Percentiles rank a stretch among this genome's conserved stretches.
phyloP scores from a whole-genome alignment of 2,888 invertebrate genomes.

The Gandaritis pyraliata region DNA sequence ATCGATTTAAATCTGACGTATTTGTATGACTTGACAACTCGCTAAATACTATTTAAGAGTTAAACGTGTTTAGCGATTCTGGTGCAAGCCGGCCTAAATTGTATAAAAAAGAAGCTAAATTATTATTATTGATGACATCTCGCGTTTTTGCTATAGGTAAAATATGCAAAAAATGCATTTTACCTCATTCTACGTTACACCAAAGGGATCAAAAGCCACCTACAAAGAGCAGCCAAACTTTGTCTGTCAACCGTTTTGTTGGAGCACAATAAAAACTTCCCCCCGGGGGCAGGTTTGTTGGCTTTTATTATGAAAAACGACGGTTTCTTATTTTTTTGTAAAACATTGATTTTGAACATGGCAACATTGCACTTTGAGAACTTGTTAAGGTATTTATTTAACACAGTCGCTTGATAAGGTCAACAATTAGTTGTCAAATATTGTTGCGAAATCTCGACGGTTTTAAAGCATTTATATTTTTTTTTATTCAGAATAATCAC shows the following conservation, averaged over 20 bases:
- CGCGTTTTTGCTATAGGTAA: too few species aligned
- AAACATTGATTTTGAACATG: conserved; percentile 55
- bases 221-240: conserved; percentile 67
- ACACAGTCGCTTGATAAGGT: not conserved
- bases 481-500: too few species aligned
- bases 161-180: conserved; percentile 38
- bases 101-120: too few species aligned
- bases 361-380: conserved; percentile 1
- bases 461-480: too few species aligned
- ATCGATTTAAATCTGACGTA: too few species aligned
- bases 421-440: too few species aligned
- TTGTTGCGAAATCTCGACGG: too few species aligned
- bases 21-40: too few species aligned
- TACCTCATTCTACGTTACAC: conserved; percentile 43
- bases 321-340: conserved; percentile 48
- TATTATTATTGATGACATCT: too few species aligned
- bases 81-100: too few species aligned
- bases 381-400: not conserved
- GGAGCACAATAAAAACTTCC: conserved; percentile 63
- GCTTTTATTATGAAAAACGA: conserved; percentile 76
- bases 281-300: conserved; percentile 49
- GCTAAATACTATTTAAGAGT: too few species aligned
- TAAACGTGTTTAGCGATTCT: too few species aligned
- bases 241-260: conserved; percentile 63
- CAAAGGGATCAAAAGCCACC: conserved; percentile 53